Percentiles rank a stretch among this genome's conserved stretches.
These are phyloP conservation scores for Benthochromis sp. DNA, from an alignment of 2,113 vertebrate genomes.

Conservation along the genomic window DNA sequence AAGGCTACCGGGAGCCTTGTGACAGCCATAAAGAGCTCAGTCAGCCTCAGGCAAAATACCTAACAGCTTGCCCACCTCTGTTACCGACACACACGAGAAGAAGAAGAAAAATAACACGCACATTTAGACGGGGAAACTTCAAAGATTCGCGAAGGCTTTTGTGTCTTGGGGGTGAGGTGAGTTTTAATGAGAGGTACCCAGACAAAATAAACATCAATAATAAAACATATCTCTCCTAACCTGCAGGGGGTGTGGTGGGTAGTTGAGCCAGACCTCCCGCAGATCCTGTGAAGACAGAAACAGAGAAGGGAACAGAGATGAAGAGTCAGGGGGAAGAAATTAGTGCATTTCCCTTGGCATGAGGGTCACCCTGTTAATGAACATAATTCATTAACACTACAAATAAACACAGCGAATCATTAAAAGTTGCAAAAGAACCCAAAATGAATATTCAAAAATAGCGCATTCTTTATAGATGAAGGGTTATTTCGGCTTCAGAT, in stretches of 20 bases:
- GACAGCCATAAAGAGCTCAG: constrained; percentile 13
- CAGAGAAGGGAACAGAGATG: not conserved
- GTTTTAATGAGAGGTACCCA: constrained; percentile 27
- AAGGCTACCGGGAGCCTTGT: not conserved
- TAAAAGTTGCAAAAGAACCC: not conserved
- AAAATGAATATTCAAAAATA: not conserved
- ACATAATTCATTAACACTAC: not conserved
- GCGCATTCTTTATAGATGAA: not conserved
- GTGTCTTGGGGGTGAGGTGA: constrained; percentile 8
- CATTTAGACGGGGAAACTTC: not conserved
- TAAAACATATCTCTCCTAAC: constrained; percentile 70
- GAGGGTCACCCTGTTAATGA: not conserved
- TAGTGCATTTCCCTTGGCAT: not conserved
- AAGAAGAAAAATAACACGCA: not conserved
- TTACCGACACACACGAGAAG: not conserved
- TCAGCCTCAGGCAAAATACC: constrained; percentile 14
- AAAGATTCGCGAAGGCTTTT: constrained; percentile 1
- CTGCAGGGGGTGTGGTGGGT: constrained; percentile 95
- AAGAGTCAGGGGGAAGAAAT: not conserved
- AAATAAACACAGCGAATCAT: not conserved
- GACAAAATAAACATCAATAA: constrained; percentile 44
- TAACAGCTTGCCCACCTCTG: constrained; percentile 7
- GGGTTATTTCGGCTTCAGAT: not conserved
- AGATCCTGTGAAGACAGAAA: constrained; percentile 76
- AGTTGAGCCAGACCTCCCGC: constrained; percentile 97